A percentile compares a stretch with the other conserved stretches of the same genome.
phyloP scores from a whole-genome alignment of 2,797 vertebrate genomes.

The Poeciliopsis turneri region DNA sequence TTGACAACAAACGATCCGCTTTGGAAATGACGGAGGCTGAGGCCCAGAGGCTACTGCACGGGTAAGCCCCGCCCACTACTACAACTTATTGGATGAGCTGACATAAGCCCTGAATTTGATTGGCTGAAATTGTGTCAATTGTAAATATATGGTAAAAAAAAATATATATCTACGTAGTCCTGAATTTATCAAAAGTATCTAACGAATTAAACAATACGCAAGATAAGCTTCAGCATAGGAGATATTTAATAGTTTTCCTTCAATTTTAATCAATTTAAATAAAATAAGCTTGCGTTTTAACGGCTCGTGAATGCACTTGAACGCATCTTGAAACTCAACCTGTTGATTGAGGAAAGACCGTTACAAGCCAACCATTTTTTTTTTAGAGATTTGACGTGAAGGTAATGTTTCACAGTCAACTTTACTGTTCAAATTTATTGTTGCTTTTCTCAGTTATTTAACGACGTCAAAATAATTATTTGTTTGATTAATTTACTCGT shows the following conservation, averaged over 20 bases:
- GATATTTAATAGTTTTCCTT: background rate
- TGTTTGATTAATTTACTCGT: background rate
- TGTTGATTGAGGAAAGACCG: background rate
- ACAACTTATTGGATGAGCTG: constrained; percentile 60
- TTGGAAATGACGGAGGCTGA: constrained; percentile 54
- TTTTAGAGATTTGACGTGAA: background rate
- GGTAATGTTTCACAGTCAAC: background rate
- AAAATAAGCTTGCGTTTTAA: background rate
- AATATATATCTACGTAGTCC: background rate
- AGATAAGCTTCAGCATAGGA: background rate
- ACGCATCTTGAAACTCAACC: constrained; percentile 43
- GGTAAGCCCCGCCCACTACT: constrained; percentile 48
- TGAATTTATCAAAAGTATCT: background rate
- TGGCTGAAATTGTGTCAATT: constrained; percentile 54
- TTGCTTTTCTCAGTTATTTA: background rate
- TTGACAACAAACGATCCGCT: constrained; percentile 87
- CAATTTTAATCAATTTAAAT: background rate
- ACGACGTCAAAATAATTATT: background rate
- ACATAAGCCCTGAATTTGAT: background rate
- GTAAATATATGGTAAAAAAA: background rate
- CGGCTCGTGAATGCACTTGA: constrained; percentile 40
- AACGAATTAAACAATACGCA: background rate
- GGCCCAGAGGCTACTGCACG: constrained; percentile 27
- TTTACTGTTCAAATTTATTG: background rate
- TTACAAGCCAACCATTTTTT: background rate